phyloP scores from a whole-genome alignment of 1,140 invertebrate genomes.

The Panagrolaimus sp. region DNA sequence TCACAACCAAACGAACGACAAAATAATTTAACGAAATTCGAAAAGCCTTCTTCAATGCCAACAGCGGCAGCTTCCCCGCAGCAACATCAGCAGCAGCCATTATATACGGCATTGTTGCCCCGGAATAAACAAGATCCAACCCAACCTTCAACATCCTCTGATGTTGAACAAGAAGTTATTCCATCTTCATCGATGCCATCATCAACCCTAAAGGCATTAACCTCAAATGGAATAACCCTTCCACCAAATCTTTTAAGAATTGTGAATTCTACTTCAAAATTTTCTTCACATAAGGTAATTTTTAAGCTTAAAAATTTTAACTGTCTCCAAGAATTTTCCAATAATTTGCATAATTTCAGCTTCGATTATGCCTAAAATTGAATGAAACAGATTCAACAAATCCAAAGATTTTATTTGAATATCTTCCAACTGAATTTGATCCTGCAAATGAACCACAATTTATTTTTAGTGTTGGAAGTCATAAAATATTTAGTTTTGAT shows the following conservation, averaged over 20 bases:
- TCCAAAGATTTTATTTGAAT: conserved; percentile 7
- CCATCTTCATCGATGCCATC: no score
- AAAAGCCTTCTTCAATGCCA: not conserved
- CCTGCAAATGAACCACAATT: not conserved
- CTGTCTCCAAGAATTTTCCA: not conserved
- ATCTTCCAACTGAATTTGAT: not conserved
- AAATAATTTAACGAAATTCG: no score
- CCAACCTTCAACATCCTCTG: not conserved
- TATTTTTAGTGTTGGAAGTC: not conserved
- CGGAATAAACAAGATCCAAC: conserved; percentile 7
- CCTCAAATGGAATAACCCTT: not conserved
- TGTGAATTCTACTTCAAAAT: not conserved
- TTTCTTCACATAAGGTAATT: not conserved
- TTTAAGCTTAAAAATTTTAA: not conserved
- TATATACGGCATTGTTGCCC: not conserved
- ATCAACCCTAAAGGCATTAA: no score
- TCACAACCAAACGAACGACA: no score
- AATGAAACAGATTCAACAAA: not conserved
- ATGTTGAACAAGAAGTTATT: no score
- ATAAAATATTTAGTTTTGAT: not conserved
- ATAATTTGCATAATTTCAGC: not conserved
- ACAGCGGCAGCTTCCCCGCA: not conserved
- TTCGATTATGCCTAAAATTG: conserved; percentile 12
- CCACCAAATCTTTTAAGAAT: conserved; percentile 4
- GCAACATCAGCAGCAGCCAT: conserved; percentile 5